A percentile compares a stretch with the other conserved stretches of the same genome.
Evolutionary conservation across 1,140 invertebrate species (phyloP).

Genomic region (Pseudachorutes palmiensis): DNA sequence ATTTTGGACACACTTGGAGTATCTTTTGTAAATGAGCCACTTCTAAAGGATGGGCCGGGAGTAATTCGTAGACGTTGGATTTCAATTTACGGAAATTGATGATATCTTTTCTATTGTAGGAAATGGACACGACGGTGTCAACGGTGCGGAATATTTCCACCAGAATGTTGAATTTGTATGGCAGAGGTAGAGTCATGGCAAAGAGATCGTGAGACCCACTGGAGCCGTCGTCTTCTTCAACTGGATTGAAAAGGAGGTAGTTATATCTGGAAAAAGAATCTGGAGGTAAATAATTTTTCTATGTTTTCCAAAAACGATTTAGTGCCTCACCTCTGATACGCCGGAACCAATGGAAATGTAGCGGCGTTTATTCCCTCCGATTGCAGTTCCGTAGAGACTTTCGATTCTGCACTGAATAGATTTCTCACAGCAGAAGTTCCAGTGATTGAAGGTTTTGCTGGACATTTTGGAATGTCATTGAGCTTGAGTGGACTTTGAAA

Average conservation of each 20-base stretch:
- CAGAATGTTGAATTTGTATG: conserved; percentile 70
- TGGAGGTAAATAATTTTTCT: too few relatives aligned
- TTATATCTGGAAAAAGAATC: too few relatives aligned
- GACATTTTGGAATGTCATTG: too few relatives aligned
- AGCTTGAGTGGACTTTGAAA: too few relatives aligned
- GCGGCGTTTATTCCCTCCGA: too few relatives aligned
- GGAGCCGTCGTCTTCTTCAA: not conserved
- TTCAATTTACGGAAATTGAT: conserved; percentile 81
- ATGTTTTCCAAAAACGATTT: too few relatives aligned
- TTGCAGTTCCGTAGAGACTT: too few relatives aligned
- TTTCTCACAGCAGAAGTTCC: too few relatives aligned
- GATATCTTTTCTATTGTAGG: conserved; percentile 75
- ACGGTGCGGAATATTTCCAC: conserved; percentile 72
- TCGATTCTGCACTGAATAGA: too few relatives aligned
- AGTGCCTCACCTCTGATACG: too few relatives aligned
- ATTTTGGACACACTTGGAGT: conserved; percentile 68
- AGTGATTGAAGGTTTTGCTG: too few relatives aligned
- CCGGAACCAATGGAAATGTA: too few relatives aligned
- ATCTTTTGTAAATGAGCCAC: conserved; percentile 75
- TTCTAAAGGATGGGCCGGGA: conserved; percentile 63
- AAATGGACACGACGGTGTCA: conserved; percentile 74
- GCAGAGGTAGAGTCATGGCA: conserved; percentile 53
- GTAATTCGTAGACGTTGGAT: conserved; percentile 71
- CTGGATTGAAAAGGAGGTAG: not conserved
- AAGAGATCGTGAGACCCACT: not conserved